These are phyloP conservation scores for Odocoileus hemionus DNA, from an alignment of 2,113 vertebrate species.

Conservation along the genomic window DNA sequence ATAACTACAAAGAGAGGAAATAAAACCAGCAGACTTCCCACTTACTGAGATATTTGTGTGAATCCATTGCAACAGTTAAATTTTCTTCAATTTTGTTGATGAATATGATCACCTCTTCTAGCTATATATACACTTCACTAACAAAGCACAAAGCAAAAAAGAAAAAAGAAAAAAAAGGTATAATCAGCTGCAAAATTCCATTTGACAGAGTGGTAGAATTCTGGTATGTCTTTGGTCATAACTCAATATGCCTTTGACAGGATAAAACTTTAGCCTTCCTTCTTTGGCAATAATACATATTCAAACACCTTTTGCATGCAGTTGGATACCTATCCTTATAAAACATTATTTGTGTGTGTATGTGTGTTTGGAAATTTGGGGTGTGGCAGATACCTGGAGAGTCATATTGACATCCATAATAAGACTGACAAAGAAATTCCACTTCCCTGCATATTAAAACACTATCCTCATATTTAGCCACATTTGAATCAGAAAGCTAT, in stretches of 20 bases:
- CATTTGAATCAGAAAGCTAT: neutral
- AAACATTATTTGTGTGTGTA: neutral
- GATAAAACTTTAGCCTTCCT: neutral
- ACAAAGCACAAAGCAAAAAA: neutral
- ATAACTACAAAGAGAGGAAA: constrained; percentile 6
- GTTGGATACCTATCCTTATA: neutral
- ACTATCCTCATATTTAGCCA: neutral
- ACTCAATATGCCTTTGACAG: neutral
- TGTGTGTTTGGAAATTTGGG: neutral
- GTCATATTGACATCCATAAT: neutral
- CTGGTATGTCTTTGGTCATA: neutral
- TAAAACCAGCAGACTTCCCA: neutral
- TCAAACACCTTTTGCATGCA: neutral
- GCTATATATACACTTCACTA: neutral
- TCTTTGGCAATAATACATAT: neutral
- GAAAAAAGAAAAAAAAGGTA: neutral
- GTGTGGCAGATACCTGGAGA: neutral
- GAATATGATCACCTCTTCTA: neutral
- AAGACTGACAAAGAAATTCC: neutral
- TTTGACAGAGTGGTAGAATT: neutral
- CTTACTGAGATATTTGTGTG: neutral
- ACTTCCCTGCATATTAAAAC: neutral
- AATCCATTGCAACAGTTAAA: neutral
- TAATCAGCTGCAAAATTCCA: neutral
- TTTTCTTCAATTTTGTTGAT: neutral